Percentiles rank a stretch among this genome's conserved stretches.
These are phyloP conservation scores for Axinella damicornis DNA, from an alignment of 37 sponge, comb jelly and placozoan genomes.

Conservation along the genomic window DNA sequence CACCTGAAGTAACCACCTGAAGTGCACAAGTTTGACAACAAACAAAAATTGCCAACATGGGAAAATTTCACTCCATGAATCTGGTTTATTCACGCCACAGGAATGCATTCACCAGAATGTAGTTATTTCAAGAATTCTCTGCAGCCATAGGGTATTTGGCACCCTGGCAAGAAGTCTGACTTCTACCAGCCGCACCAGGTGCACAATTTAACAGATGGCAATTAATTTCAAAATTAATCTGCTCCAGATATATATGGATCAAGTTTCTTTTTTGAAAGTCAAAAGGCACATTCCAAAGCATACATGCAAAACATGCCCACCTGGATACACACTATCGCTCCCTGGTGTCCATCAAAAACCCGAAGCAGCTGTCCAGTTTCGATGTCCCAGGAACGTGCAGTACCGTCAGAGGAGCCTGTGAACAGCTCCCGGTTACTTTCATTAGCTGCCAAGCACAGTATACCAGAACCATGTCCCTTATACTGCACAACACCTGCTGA, in stretches of 20 bases:
- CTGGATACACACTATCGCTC: constrained; percentile 54
- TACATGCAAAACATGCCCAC: constrained; percentile 12
- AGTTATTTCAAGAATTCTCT: too few relatives aligned
- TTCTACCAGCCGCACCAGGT: too few relatives aligned
- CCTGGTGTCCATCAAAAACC: constrained; percentile 68
- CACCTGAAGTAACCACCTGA: too few relatives aligned
- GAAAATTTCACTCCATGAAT: background rate
- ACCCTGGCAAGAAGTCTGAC: too few relatives aligned
- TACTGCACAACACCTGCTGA: constrained; percentile 36
- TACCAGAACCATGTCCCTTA: constrained; percentile 55
- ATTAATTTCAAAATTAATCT: background rate
- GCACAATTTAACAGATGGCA: too few relatives aligned
- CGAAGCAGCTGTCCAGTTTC: constrained; percentile 58
- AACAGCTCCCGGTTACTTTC: constrained; percentile 51
- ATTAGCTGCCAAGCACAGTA: constrained; percentile 47
- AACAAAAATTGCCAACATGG: background rate
- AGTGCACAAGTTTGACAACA: too few relatives aligned
- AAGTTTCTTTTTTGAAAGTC: background rate
- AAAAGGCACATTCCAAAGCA: background rate
- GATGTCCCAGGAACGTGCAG: constrained; percentile 66
- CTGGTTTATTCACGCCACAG: too few relatives aligned
- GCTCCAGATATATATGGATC: background rate
- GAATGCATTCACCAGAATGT: too few relatives aligned
- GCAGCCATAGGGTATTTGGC: too few relatives aligned
- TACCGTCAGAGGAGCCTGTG: constrained; percentile 68